Base-by-base conservation (phyloP, 2,888 invertebrate species). In the Protophormia terraenovae region DNA sequence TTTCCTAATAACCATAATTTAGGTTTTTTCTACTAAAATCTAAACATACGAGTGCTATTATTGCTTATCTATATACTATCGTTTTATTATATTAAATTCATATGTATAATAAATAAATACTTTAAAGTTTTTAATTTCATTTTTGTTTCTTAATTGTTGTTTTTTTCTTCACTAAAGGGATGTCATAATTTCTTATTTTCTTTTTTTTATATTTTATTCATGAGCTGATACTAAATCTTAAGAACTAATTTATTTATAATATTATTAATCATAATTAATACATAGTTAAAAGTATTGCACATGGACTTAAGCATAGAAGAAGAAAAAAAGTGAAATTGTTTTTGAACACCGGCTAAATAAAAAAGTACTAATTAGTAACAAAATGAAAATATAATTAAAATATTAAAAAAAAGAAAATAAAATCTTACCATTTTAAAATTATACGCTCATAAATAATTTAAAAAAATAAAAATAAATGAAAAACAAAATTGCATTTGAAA, bases 21-120 rank as follows among this genome's bases (percentile, higher is more conserved):
- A 5, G 62, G 55, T 64, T 64, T n/a, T n/a, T 5, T 47, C 64
- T 77, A 72, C 76, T 83, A 83, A 72, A 83, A 64, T 67, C 82
- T 83, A 77, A 60, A 53, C 69, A 76, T 71, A 82, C 69, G 81
- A 78, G 78, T 79, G 78, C 77, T 85, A 79, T 79, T 85, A 85
- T 85, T 85, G 85, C 85, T 85, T 85, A 22, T 85, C 62, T 78
- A 55, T 58, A 71, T 71, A 77, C 47, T 71, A 64, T 27, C 45
- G 53, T 55, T 72, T 75, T 14, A 22, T 38, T 55, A 12, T 29
- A 41, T 64, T 64, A 38, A 50, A 29, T 53, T 64, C 3, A 24
- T 66, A 45, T 27, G 64, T 45, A 71, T 55, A 41, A 71, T 72
- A 55, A 71, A 53, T 71, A 73, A 19, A 62, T 38, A 67, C n/a